phyloP scores from a whole-genome alignment of 2,113 vertebrate genomes.

The Hemiprocne comata region DNA sequence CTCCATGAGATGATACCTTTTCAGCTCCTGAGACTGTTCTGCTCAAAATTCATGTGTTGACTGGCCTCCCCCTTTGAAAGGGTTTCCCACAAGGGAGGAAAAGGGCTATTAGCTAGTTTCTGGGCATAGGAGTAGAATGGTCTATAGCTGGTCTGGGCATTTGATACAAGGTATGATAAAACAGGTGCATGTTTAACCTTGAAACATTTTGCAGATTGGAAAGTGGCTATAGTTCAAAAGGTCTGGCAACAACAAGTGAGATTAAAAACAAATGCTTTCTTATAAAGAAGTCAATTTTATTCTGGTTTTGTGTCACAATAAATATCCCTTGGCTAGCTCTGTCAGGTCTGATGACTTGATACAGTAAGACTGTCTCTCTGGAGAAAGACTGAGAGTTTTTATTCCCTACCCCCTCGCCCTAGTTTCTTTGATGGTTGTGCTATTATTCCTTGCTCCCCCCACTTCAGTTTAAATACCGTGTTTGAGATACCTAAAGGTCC shows the following conservation, averaged over 20 bases:
- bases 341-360: conserved; percentile 16
- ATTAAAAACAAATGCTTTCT: not conserved
- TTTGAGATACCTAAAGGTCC: not conserved
- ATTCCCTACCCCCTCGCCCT: not conserved
- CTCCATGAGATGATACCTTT: not conserved
- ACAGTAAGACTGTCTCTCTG: conserved; percentile 4
- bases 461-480: not conserved
- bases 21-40: not conserved
- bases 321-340: conserved; percentile 1
- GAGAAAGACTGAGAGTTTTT: not conserved
- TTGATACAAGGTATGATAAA: not conserved
- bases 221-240: not conserved
- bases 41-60: not conserved
- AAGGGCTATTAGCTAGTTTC: not conserved
- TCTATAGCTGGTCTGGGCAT: not conserved
- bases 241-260: not conserved
- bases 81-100: not conserved
- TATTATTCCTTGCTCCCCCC: not conserved
- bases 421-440: not conserved
- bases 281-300: not conserved
- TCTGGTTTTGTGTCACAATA: not conserved
- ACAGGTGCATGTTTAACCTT: not conserved
- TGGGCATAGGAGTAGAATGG: not conserved
- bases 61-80: not conserved
- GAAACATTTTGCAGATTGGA: not conserved